Evolutionary conservation across 2,113 vertebrate species (phyloP).

Genomic region (Chiloscyllium plagiosum): DNA sequence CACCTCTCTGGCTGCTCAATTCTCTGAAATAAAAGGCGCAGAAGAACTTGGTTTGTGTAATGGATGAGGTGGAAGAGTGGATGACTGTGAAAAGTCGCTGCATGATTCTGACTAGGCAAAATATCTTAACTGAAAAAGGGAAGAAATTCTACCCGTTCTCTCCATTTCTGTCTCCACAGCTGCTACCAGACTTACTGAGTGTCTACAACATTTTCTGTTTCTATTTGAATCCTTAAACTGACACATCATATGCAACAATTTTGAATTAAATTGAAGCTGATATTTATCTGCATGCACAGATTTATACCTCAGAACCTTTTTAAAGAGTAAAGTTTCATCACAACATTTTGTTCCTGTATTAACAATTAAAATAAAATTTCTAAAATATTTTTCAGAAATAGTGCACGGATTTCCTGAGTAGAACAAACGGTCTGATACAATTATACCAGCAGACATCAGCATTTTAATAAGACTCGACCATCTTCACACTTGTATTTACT

Average conservation of each 20-base stretch:
- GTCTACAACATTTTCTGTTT: not conserved
- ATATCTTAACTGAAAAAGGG: too few species aligned
- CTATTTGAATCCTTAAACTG: not conserved
- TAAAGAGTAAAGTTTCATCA: not conserved
- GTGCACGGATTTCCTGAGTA: not conserved
- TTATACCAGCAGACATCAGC: not conserved
- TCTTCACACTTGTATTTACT: not conserved
- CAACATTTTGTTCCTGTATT: not conserved
- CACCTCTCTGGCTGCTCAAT: too few species aligned
- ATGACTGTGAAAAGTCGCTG: too few species aligned
- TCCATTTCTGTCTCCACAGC: not conserved
- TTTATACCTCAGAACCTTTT: not conserved
- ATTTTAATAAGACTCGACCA: not conserved
- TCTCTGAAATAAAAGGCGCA: too few species aligned
- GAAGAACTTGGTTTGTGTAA: too few species aligned
- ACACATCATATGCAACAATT: not conserved
- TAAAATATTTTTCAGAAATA: not conserved
- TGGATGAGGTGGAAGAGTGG: too few species aligned
- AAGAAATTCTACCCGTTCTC: too few species aligned
- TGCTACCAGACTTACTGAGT: not conserved
- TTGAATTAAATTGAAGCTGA: not conserved
- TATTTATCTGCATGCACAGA: not conserved
- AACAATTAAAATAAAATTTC: not conserved
- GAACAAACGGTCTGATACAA: not conserved
- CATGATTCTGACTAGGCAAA: too few species aligned